Percentiles rank a stretch among this genome's conserved stretches.
phyloP scores from a whole-genome alignment of 2,797 vertebrate genomes.

The Acanthiza pusilla region DNA sequence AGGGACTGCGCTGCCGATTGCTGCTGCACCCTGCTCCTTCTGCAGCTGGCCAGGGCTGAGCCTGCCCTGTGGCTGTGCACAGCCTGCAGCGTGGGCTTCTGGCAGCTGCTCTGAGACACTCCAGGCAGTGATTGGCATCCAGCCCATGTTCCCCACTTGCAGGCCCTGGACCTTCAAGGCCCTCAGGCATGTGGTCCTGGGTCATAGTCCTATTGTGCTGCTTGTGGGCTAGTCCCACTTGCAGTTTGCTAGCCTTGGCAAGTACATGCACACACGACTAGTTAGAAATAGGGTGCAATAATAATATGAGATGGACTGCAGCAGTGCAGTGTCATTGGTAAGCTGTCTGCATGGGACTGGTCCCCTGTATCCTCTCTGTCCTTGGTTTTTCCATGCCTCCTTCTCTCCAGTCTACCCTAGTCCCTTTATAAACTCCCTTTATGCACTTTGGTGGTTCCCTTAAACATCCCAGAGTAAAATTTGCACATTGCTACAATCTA shows the following conservation, averaged over 20 bases:
- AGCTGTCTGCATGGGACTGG: background rate
- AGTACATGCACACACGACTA: accelerated
- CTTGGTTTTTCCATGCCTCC: background rate
- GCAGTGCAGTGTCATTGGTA: background rate
- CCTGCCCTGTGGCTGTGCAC: background rate
- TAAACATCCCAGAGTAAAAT: background rate
- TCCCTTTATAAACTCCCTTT: background rate
- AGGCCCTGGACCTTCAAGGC: background rate
- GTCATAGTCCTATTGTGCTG: background rate
- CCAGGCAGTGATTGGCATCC: background rate
- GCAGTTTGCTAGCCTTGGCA: background rate
- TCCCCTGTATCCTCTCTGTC: background rate
- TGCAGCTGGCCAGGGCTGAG: background rate
- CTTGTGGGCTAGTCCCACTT: background rate
- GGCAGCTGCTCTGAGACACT: background rate
- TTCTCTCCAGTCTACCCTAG: background rate
- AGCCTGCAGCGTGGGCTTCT: accelerated
- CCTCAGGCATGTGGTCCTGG: background rate
- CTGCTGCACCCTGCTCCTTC: background rate
- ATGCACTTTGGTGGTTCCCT: background rate
- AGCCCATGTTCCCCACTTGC: background rate
- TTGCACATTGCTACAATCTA: background rate
- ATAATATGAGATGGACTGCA: no score
- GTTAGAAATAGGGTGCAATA: background rate
- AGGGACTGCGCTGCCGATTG: accelerated